Percentiles rank a stretch among this genome's conserved stretches.
These are phyloP conservation scores for Hippasteria phrygiana DNA, from an alignment of 53 echinoderm and acorn worm species.

Conservation along the genomic window DNA sequence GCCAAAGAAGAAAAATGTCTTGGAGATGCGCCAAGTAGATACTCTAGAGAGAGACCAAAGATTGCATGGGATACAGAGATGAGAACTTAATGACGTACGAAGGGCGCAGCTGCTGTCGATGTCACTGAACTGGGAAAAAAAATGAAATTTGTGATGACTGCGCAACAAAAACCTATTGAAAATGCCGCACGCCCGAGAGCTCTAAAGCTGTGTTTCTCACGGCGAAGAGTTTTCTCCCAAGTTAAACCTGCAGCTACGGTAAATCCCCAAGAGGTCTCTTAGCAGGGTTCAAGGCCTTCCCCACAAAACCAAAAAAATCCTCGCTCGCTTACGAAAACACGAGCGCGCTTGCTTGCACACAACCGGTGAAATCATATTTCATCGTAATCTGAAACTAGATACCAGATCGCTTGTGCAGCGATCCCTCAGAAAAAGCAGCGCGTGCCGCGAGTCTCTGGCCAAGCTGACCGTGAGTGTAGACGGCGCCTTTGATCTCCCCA, in stretches of 20 bases:
- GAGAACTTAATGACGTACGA: no score
- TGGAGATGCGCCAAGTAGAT: no score
- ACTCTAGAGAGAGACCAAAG: no score
- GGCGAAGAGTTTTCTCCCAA: not conserved
- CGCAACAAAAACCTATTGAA: not conserved
- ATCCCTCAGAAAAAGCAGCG: conserved; percentile 39
- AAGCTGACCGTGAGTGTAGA: conserved; percentile 26
- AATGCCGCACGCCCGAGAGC: not conserved
- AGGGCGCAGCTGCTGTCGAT: no score
- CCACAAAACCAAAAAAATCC: conserved; percentile 1
- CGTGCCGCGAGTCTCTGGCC: conserved; percentile 60
- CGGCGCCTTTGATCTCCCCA: conserved; percentile 53
- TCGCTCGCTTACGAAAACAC: conserved; percentile 24
- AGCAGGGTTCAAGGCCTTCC: conserved; percentile 50
- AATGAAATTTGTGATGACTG: conserved; percentile 16
- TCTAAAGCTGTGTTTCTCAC: not conserved
- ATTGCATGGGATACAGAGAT: no score
- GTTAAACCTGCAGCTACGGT: not conserved
- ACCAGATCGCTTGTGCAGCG: conserved; percentile 44
- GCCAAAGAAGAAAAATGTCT: not conserved
- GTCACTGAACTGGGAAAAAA: not conserved
- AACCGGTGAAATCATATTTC: conserved; percentile 51
- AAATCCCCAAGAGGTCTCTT: conserved; percentile 27
- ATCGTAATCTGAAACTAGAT: conserved; percentile 56
- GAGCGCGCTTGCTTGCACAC: not conserved